A percentile compares a stretch with the other conserved stretches of the same genome.
phyloP scores from a whole-genome alignment of 2,888 invertebrate species.

The Stenodera caucasica region DNA sequence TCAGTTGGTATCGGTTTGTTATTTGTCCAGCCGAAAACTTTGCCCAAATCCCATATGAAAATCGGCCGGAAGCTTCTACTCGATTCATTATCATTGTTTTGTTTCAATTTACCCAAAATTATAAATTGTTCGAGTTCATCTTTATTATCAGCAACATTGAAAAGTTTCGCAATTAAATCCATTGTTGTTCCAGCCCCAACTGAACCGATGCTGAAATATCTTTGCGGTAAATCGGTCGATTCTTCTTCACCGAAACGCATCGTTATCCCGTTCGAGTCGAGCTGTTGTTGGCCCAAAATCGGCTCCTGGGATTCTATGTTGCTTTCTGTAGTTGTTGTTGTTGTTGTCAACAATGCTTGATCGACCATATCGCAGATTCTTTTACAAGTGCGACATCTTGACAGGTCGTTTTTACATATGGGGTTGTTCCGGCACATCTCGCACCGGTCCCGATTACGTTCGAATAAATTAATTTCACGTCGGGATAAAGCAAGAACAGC shows the following conservation, averaged over 20 bases:
- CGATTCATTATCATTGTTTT: not conserved
- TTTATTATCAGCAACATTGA: not conserved
- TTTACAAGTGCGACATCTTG: not conserved
- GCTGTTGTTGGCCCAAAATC: not conserved
- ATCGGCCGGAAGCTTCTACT: not conserved
- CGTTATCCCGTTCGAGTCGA: not conserved
- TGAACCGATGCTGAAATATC: not conserved
- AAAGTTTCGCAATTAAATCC: conserved; percentile 1
- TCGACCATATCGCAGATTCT: not conserved
- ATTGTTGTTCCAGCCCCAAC: not conserved
- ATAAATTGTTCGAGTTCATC: not conserved
- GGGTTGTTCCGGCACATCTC: not conserved
- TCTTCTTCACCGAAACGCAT: not conserved
- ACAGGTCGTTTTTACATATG: not conserved
- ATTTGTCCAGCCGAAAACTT: conserved; percentile 5
- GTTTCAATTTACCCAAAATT: conserved; percentile 1
- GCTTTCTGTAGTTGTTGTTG: not conserved
- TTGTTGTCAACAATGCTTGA: not conserved
- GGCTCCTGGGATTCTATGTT: not conserved
- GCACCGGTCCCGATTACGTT: not conserved
- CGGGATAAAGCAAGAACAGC: not conserved
- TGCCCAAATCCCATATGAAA: conserved; percentile 16
- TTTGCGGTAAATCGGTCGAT: no score
- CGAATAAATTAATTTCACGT: not conserved
- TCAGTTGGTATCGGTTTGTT: conserved; percentile 3